phyloP scores from a whole-genome alignment of 2,888 invertebrate species.

The Drosophila emarginata region DNA sequence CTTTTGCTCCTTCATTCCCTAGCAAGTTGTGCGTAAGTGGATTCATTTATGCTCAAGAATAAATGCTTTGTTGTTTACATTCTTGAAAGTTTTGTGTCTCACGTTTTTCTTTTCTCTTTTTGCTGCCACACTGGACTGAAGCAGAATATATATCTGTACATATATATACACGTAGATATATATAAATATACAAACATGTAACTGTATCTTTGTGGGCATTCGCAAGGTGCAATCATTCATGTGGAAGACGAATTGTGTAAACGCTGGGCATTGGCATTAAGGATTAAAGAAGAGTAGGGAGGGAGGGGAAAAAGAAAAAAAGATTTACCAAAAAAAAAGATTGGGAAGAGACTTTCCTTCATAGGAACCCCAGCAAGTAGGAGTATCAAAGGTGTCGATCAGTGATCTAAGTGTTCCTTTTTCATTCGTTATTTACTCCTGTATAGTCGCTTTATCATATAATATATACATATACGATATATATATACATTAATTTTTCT shows the following conservation, averaged over 20 bases:
- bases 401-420: no score
- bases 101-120: constrained; percentile 47
- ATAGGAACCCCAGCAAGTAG: not conserved
- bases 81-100: constrained; percentile 70
- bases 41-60: constrained; percentile 66
- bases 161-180: not conserved
- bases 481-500: no score
- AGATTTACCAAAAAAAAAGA: not conserved
- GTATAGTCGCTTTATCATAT: no score
- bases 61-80: constrained; percentile 76
- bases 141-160: constrained; percentile 4
- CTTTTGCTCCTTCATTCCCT: not conserved
- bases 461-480: no score
- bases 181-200: not conserved
- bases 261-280: not conserved
- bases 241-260: constrained; percentile 19
- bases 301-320: not conserved
- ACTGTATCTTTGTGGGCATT: not conserved
- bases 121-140: constrained; percentile 8
- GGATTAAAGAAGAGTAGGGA: not conserved
- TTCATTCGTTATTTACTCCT: no score
- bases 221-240: constrained; percentile 18
- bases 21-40: constrained; percentile 66
- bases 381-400: not conserved
- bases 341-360: not conserved